Evolutionary conservation across 2,888 invertebrate species (phyloP).

Genomic region (Ectobius pallidus): DNA sequence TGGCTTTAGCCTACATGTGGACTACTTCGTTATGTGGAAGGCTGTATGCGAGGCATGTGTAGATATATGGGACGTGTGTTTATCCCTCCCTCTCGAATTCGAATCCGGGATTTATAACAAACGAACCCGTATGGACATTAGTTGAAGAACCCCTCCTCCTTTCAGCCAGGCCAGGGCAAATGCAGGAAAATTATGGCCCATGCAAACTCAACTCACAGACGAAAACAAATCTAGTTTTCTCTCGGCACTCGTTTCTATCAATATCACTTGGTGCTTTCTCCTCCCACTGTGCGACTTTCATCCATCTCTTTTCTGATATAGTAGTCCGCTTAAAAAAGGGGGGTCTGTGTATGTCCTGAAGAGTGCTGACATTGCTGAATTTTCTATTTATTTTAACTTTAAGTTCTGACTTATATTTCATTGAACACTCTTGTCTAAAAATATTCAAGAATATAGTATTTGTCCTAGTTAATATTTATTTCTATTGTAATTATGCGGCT

Average conservation of each 20-base stretch:
- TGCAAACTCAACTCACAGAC: background rate
- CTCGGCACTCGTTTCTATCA: background rate
- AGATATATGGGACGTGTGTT: background rate
- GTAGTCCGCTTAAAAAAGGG: no score
- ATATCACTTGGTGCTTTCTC: background rate
- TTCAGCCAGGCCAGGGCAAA: background rate
- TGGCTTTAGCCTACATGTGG: no score
- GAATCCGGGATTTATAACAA: background rate
- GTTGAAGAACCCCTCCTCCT: background rate
- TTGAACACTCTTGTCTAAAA: no score
- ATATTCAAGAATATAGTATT: no score
- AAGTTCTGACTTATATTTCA: no score
- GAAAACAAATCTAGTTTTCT: conserved; percentile 1
- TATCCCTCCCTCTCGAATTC: conserved; percentile 7
- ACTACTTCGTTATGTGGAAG: background rate
- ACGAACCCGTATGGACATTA: background rate
- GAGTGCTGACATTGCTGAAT: no score
- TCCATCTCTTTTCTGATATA: background rate
- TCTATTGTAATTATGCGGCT: no score
- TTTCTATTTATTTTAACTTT: no score
- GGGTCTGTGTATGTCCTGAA: no score
- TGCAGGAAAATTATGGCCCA: background rate
- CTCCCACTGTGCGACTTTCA: background rate
- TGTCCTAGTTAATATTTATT: no score
- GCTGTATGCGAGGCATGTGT: background rate